Conservation (phyloP, 2,888 invertebrate species). For the Meloe dianella region DNA sequence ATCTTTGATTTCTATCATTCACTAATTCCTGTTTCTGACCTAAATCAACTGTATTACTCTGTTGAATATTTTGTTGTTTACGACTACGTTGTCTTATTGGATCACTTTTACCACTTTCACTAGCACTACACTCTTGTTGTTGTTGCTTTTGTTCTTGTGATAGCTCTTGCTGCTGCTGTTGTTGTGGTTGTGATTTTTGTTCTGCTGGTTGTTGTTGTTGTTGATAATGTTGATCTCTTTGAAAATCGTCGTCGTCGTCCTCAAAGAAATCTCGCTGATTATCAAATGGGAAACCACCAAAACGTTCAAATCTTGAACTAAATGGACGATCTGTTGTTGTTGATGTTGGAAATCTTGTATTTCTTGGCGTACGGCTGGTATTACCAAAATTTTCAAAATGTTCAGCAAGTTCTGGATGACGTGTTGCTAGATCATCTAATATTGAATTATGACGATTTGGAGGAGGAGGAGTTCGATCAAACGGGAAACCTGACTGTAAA, state of each 20-base stretch:
- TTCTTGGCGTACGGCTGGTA: slow-evolving; percentile 49
- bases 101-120: slow-evolving; percentile 31
- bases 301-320: slow-evolving; percentile 50
- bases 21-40: slow-evolving; percentile 71
- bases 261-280: slow-evolving; percentile 62
- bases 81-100: slow-evolving; percentile 50
- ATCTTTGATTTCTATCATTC: slow-evolving; percentile 70
- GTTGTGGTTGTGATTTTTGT: slow-evolving; percentile 47
- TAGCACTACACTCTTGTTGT: slow-evolving; percentile 1
- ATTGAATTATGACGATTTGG: slow-evolving; percentile 53
- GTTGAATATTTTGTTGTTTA: slow-evolving; percentile 49
- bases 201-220: slow-evolving; percentile 52
- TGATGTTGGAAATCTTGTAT: slow-evolving; percentile 39
- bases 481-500: slow-evolving; percentile 70
- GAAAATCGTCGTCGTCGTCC: slow-evolving; percentile 58
- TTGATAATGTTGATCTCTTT: slow-evolving; percentile 59
- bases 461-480: slow-evolving; percentile 63
- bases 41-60: slow-evolving; percentile 79
- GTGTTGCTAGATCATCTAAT: slow-evolving; percentile 73
- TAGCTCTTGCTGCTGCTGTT: slow-evolving; percentile 48
- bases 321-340: slow-evolving; percentile 58
- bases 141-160: slow-evolving; percentile 42
- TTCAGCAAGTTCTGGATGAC: slow-evolving; percentile 78
- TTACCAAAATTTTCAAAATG: slow-evolving; percentile 59
- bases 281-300: slow-evolving; percentile 51